These are phyloP conservation scores for Tetragonisca angustula DNA, from an alignment of 2,888 invertebrate genomes.

Conservation along the genomic window DNA sequence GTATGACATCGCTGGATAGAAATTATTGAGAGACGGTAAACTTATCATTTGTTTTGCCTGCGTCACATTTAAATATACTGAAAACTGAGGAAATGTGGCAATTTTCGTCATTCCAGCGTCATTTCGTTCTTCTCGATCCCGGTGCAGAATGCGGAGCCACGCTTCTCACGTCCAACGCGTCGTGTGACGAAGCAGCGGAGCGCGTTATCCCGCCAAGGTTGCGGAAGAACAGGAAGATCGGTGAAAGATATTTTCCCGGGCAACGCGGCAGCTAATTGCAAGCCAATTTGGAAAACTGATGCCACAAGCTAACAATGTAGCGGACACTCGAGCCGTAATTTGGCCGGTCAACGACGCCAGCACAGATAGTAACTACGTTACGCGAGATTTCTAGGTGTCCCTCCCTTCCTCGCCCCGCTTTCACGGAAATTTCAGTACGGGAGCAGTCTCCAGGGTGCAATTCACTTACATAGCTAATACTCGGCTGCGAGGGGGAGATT, in stretches of 20 bases:
- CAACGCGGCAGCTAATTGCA: not conserved
- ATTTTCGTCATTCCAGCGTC: too few relatives aligned
- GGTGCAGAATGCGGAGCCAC: too few relatives aligned
- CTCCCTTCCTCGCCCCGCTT: not conserved
- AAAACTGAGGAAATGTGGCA: too few relatives aligned
- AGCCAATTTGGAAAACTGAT: constrained; percentile 50
- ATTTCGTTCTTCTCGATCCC: too few relatives aligned
- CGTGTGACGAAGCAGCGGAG: too few relatives aligned
- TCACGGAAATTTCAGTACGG: constrained; percentile 57
- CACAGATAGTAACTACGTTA: constrained; percentile 57
- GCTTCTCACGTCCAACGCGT: too few relatives aligned
- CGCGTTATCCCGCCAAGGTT: not conserved
- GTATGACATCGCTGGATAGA: too few relatives aligned
- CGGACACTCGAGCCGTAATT: constrained; percentile 48
- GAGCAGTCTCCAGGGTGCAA: constrained; percentile 58
- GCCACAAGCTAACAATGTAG: constrained; percentile 36
- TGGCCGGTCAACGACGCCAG: constrained; percentile 40
- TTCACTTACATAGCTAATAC: constrained; percentile 67
- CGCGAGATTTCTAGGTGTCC: constrained; percentile 43
- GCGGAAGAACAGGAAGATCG: not conserved
- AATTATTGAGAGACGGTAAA: too few relatives aligned
- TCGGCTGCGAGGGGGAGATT: constrained; percentile 45
- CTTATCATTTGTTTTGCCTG: too few relatives aligned
- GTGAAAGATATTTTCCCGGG: not conserved
- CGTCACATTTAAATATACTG: too few relatives aligned